Base-by-base conservation (phyloP, 2,113 vertebrate genomes). In the Crotalus horridus region DNA sequence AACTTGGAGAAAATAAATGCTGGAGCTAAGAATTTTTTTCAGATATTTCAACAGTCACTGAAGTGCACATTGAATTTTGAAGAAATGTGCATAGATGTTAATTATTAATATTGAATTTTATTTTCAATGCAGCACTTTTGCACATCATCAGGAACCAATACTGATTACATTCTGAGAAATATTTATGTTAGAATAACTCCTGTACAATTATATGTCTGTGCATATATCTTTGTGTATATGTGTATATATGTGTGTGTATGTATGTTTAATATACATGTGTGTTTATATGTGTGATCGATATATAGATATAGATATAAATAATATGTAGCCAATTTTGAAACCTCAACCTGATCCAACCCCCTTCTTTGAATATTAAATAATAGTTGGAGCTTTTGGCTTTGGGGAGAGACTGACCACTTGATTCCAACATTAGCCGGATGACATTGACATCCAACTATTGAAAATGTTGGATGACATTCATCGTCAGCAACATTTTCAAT, bases 1-100 rank as follows among this genome's bases (percentile, higher is more conserved):
- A 91, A 59, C 81, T n/a, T 88, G 6, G 13, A 93, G 46, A 74
- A 91, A 85, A 85, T 1, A 88, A 90, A 95, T 89, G 2, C 20
- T 90, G 86, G 91, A 93, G 43, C 43, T 24, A 21, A 29, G 93
- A 17, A 26, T 87, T 74, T 4, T 85, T 43, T 20, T 43, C 55
- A 59, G 29, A 55, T 43, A 43, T 54, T 54, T 64, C 93, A 89
- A 43, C 21, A 92, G 0, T 69, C 94, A 21, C 29, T 92, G 39
- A 90, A 93, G 90, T 88, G 6, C 90, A 29, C 88, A 39, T 87
- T 88, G 7, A 26, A 7, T 46, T 64, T 64, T 39, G 39, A 15
- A 48, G 15, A n/a, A 33, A 55, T 8, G 33, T 54, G 1, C 39
- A 26, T 10, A 81, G 24, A 92, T 39, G 51, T 29, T 88, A 81